These are phyloP conservation scores for Lasioglossum vierecki DNA, from an alignment of 2,888 invertebrate species.

Conservation along the genomic window DNA sequence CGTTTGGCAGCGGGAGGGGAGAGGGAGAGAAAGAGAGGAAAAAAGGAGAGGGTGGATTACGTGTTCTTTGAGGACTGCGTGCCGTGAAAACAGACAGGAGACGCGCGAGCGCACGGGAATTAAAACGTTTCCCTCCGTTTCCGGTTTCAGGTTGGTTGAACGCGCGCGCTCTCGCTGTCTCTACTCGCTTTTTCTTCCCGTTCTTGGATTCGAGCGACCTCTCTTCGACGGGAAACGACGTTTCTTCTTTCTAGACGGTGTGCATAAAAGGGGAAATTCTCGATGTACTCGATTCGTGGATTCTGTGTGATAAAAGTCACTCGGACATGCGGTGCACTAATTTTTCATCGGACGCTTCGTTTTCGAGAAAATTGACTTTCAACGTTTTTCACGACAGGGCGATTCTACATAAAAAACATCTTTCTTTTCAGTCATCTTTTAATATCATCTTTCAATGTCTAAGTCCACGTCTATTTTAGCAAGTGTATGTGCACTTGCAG, in stretches of 20 bases:
- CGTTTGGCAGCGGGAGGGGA: neutral
- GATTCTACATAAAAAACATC: neutral
- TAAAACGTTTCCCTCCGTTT: constrained; percentile 28
- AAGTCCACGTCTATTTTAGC: neutral
- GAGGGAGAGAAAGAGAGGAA: neutral
- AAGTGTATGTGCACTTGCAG: neutral
- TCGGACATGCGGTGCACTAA: neutral
- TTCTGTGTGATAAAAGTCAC: neutral
- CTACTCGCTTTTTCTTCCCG: neutral
- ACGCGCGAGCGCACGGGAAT: constrained; percentile 8
- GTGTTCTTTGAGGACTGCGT: neutral
- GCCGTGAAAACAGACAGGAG: neutral
- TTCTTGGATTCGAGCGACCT: neutral
- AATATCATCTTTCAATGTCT: too few relatives aligned
- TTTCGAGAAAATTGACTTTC: too few relatives aligned
- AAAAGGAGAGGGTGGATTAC: constrained; percentile 1
- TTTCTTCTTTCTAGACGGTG: neutral
- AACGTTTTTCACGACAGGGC: neutral
- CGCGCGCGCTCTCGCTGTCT: constrained; percentile 14
- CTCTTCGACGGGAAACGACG: neutral
- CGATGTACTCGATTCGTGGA: neutral
- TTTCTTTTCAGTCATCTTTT: too few relatives aligned
- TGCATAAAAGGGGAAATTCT: constrained; percentile 11
- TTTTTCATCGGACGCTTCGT: neutral
- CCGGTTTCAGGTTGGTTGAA: constrained; percentile 19